These are phyloP conservation scores for Globia sparganii DNA, from an alignment of 2,888 invertebrate genomes.

Conservation along the genomic window DNA sequence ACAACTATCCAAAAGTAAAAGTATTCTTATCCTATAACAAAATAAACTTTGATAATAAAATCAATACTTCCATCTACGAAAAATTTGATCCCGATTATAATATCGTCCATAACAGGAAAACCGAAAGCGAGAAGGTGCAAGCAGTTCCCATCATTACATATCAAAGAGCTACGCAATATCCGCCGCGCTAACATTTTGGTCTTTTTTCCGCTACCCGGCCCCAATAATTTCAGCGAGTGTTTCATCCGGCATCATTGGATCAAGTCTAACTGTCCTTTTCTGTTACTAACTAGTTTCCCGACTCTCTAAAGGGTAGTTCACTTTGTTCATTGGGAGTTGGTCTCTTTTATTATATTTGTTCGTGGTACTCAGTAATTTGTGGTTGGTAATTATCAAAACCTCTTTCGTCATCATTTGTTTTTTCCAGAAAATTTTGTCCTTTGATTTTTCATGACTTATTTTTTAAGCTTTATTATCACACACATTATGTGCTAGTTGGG, in stretches of 20 bases:
- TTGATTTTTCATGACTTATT: neutral
- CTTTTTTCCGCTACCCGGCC: constrained; percentile 39
- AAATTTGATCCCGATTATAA: constrained; percentile 45
- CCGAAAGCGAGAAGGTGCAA: constrained; percentile 15
- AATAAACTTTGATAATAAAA: constrained; percentile 38
- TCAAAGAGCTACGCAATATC: constrained; percentile 48
- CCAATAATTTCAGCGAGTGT: constrained; percentile 57
- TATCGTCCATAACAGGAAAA: constrained; percentile 28
- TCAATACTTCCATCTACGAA: constrained; percentile 40
- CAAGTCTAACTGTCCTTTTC: constrained; percentile 57
- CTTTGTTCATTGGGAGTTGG: constrained; percentile 4
- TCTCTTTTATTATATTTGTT: constrained; percentile 3
- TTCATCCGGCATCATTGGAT: constrained; percentile 53
- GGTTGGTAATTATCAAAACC: neutral
- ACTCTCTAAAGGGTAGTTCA: constrained; percentile 16
- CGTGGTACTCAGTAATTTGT: neutral
- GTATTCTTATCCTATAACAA: constrained; percentile 7
- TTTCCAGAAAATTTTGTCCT: neutral
- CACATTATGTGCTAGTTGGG: too few relatives aligned
- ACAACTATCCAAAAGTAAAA: neutral
- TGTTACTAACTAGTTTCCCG: constrained; percentile 51
- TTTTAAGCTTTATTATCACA: neutral
- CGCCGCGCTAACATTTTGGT: constrained; percentile 43
- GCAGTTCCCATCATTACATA: constrained; percentile 44
- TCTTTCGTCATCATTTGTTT: neutral